Base-by-base conservation (phyloP, 2,113 vertebrate genomes). In the Cisticola juncidis region DNA sequence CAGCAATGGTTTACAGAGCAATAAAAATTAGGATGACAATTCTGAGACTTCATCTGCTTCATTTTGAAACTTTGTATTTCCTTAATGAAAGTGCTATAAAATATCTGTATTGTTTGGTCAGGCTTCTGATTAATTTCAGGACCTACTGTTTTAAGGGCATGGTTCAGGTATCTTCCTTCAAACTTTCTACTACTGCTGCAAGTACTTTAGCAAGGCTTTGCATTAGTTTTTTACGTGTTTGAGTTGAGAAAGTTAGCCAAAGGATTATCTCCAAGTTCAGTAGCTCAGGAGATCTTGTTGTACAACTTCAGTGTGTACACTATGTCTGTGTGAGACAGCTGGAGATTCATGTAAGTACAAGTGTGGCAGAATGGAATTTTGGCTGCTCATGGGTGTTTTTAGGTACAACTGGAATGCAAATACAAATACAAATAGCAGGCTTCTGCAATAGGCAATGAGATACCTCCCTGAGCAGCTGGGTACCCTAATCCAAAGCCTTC, bases 401-500 rank as follows among this genome's bases (percentile, higher is more conserved):
- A 69, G 31, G 31, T 79, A 48, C 50, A 53, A n/a, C 6, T 11
- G 3, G 36, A 85, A 72, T 24, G 35, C 61, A 81, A 71, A 36
- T 23, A 48, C 38, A 50, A 28, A 17, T n/a, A 53, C 35, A 47
- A 28, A 22, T 31, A 69, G 26, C 23, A 57, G 44, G 14, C 44
- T 54, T 25, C 29, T 81, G 7, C 35, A 47, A 16, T 1, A 71
- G 60, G 16, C 33, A 28, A 2, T 44, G 73, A 65, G 35, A 20
- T 45, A 11, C 3, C 2, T 68, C 8, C 33, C 51, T 19, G 21
- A n/a, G 29, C 45, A 80, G 21, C 51, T 70, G 53, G 35, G 11
- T n/a, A 14, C 0, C 0, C 42, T 31, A 42, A 51, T 47, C 70
- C 18, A 2, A 11, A 25, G 21, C 5, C 2, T 24, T 68, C 12